Conservation (phyloP, 2,113 vertebrate species). For the Paramormyrops kingsleyae region DNA sequence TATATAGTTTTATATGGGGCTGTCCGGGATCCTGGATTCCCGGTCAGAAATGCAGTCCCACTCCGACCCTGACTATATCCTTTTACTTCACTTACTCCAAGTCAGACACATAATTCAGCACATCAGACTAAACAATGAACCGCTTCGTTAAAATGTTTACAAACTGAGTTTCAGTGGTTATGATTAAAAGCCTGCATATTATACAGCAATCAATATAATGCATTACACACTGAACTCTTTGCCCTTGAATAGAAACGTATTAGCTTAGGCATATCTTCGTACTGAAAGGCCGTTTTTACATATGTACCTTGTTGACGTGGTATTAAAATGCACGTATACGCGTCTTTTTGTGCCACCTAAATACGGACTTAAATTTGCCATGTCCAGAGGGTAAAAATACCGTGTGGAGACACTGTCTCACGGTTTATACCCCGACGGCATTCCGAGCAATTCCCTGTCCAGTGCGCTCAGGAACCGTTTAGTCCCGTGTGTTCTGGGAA, state of each 20-base stretch:
- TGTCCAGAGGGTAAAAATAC: not conserved
- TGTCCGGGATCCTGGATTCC: no score
- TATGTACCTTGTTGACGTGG: not conserved
- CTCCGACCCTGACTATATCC: not conserved
- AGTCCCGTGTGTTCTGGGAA: not conserved
- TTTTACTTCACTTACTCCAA: not conserved
- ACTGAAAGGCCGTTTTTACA: not conserved
- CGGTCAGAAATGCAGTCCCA: not conserved
- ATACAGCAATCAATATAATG: no score
- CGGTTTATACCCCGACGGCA: not conserved
- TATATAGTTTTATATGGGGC: not conserved
- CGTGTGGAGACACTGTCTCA: not conserved
- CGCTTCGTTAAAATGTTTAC: not conserved
- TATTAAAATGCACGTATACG: not conserved
- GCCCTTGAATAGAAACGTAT: not conserved
- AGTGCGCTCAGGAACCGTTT: not conserved
- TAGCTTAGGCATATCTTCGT: not conserved
- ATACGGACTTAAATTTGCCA: not conserved
- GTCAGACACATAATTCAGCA: not conserved
- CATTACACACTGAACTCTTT: not conserved
- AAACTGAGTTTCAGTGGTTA: no score
- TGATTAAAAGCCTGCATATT: no score
- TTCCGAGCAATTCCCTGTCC: not conserved
- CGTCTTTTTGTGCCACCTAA: not conserved
- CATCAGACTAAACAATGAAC: not conserved